Base-by-base conservation (phyloP, 2,113 vertebrate genomes). In the Etheostoma spectabile region DNA sequence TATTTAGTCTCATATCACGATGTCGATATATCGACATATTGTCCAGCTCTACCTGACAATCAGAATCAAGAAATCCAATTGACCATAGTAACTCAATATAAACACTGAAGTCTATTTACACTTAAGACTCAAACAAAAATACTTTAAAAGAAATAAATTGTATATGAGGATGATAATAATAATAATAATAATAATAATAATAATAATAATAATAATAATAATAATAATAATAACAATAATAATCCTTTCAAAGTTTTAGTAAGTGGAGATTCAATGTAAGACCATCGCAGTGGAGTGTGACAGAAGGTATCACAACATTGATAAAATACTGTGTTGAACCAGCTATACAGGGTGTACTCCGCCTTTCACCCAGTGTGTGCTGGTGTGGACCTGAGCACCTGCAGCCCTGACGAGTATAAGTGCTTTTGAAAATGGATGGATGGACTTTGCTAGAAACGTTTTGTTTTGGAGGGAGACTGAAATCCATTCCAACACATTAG, bases 391-490 rank as follows among this genome's bases (percentile, higher is more conserved):
- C 63, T 5, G 5, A 67, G 13, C 27, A 19, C 64, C n/a, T 1
- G 3, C 30, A 71, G 30, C 21, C 0, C 49, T 61, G 19, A 64
- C 65, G 56, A 74, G 52, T n/a, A 74, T 35, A 46, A 74, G 38
- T 74, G 42, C 1, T 65, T 70, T 70, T 14, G 0, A 61, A 87
- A 70, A 77, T 70, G 8, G 6, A 42, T 38, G 12, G 24, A 70
- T 24, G 38, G 60, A 70, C 61, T 61, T 65, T 27, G 60, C 12
- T 74, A 10, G 30, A 55, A 57, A 69, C 56, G 3, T 24, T 35
- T 65, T 53, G 64, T 64, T 74, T 60, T n/a, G 18, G 48, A 24
- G 24, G 24, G 45, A 59, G 22, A 67, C 15, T 59, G 13, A 76
- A 48, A 67, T 12, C 5, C 15, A 61, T 72, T 68, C 42, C 33